Conservation (phyloP, 2,888 invertebrate species). For the Netelia virgata region DNA sequence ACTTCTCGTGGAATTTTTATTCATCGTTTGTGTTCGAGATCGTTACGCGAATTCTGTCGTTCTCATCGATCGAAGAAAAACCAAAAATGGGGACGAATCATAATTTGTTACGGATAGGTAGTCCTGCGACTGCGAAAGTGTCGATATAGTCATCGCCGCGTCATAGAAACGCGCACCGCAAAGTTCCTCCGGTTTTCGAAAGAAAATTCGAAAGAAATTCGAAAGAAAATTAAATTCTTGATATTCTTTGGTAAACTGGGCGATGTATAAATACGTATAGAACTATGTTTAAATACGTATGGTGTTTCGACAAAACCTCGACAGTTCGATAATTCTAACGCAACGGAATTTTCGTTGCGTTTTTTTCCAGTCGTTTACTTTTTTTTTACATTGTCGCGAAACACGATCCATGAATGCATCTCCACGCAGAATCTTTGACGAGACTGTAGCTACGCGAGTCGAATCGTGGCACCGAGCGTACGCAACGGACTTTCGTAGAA, state of each 20-base stretch:
- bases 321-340: neutral
- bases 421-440: neutral
- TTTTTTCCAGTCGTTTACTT: neutral
- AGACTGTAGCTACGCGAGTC: neutral
- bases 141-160: slow-evolving; percentile 3
- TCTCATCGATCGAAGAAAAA: neutral
- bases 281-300: neutral
- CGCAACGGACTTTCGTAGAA: neutral
- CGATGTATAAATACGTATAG: neutral
- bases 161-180: neutral
- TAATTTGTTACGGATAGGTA: slow-evolving; percentile 18
- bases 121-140: slow-evolving; percentile 9
- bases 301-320: neutral
- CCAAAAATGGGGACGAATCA: slow-evolving; percentile 1
- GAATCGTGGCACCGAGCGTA: neutral
- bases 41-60: too few species aligned
- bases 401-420: slow-evolving; percentile 22
- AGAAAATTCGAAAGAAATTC: too few species aligned
- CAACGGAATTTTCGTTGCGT: neutral
- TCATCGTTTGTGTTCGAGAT: too few species aligned
- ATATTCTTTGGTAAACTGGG: neutral
- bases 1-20: too few species aligned
- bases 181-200: too few species aligned
- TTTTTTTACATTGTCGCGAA: slow-evolving; percentile 9
- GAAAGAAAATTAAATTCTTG: too few species aligned